Percentiles rank a stretch among this genome's conserved stretches.
Conservation (phyloP, 1,140 invertebrate species). For the Magallana gigas region DNA sequence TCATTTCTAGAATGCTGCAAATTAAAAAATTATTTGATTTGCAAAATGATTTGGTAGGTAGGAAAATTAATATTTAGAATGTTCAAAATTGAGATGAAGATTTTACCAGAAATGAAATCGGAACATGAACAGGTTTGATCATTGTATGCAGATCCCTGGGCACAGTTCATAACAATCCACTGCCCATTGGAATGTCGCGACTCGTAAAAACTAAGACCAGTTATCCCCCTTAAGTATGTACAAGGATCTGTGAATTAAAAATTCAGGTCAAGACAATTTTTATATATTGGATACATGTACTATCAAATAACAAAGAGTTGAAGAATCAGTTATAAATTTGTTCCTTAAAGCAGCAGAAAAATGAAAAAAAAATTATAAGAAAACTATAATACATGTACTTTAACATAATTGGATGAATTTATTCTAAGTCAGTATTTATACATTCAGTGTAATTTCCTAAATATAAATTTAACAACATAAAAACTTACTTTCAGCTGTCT, state of each 20-base stretch:
- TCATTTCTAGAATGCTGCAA: neutral
- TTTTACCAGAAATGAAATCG: conserved; percentile 18
- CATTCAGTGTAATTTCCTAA: neutral
- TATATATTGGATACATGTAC: no score
- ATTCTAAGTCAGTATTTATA: neutral
- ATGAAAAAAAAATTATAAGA: no score
- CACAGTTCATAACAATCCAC: conserved; percentile 27
- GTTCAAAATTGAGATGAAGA: neutral
- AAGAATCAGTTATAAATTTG: no score
- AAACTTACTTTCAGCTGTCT: neutral
- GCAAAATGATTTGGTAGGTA: no score
- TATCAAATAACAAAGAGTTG: no score
- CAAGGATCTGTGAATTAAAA: neutral
- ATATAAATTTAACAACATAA: neutral
- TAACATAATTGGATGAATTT: neutral
- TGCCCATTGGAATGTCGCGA: neutral
- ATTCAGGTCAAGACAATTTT: no score
- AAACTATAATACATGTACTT: no score
- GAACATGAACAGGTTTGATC: conserved; percentile 23
- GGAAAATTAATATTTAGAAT: no score
- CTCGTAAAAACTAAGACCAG: conserved; percentile 24
- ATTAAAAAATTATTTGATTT: no score
- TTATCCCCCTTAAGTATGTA: conserved; percentile 10
- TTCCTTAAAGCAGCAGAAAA: no score
- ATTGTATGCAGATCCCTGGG: conserved; percentile 3